Percentiles rank a stretch among this genome's conserved stretches.
Evolutionary conservation across 2,888 invertebrate genomes (phyloP).

Genomic region (Salpingus planirostris): DNA sequence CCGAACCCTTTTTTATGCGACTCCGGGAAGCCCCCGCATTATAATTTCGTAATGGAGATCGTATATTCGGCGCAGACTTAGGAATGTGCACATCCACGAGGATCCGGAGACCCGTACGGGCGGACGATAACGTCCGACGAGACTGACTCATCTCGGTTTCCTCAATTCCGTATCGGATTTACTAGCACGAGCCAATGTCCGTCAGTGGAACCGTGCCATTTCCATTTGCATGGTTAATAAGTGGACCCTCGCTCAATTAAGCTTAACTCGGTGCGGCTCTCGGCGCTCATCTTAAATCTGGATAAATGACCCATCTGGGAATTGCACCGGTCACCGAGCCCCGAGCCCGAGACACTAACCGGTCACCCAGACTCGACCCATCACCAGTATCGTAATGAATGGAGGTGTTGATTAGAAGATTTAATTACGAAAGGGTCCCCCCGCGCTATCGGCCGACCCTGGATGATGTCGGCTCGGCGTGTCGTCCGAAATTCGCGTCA

Average conservation of each 20-base stretch:
- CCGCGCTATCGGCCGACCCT: too few species aligned
- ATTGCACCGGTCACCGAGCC: slow-evolving; percentile 21
- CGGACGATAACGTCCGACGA: too few species aligned
- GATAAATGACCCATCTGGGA: slow-evolving; percentile 41
- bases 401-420: slow-evolving; percentile 41
- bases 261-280: slow-evolving; percentile 31
- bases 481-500: slow-evolving; percentile 24
- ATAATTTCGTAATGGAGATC: slow-evolving; percentile 12
- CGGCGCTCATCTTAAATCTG: slow-evolving; percentile 41
- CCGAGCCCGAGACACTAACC: slow-evolving; percentile 25
- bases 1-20: slow-evolving; percentile 28
- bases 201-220: slow-evolving; percentile 32
- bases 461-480: too few species aligned
- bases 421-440: slow-evolving; percentile 37
- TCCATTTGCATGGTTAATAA: slow-evolving; percentile 42
- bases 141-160: too few species aligned
- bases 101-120: too few species aligned
- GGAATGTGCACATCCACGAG: too few species aligned
- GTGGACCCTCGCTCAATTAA: slow-evolving; percentile 37
- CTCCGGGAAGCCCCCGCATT: slow-evolving; percentile 13
- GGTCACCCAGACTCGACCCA: slow-evolving; percentile 30
- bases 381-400: slow-evolving; percentile 35
- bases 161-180: slow-evolving; percentile 4
- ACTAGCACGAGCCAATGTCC: slow-evolving; percentile 23
- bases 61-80: too few species aligned